phyloP scores from a whole-genome alignment of 2,888 invertebrate genomes.

The Xylota sylvarum region DNA sequence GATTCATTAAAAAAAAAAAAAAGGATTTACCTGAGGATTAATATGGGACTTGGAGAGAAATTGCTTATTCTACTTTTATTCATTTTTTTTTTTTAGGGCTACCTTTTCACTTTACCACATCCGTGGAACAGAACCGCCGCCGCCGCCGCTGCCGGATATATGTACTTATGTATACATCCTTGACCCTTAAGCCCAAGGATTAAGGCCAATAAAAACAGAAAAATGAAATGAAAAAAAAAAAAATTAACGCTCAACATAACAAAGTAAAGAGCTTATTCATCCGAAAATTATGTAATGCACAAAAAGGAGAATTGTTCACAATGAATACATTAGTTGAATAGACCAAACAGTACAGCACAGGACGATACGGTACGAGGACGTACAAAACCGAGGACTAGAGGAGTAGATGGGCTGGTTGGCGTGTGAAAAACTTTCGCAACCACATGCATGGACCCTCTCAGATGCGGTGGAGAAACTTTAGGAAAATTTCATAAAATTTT shows the following conservation, averaged over 20 bases:
- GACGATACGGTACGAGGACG: neutral
- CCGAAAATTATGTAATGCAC: slow-evolving; percentile 43
- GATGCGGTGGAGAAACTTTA: slow-evolving; percentile 22
- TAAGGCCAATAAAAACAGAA: neutral
- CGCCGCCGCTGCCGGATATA: neutral
- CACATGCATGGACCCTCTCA: slow-evolving; percentile 26
- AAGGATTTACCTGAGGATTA: neutral
- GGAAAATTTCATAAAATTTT: slow-evolving; percentile 23
- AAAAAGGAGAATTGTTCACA: slow-evolving; percentile 38
- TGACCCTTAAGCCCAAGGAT: slow-evolving; percentile 7
- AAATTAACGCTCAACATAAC: neutral
- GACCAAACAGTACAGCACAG: slow-evolving; percentile 32
- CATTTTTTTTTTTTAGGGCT: neutral
- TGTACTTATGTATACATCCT: slow-evolving; percentile 6
- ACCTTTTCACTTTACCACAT: neutral
- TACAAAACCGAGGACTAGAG: neutral
- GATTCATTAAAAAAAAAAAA: neutral
- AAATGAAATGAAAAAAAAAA: neutral
- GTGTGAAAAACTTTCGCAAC: slow-evolving; percentile 30
- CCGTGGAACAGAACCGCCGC: neutral
- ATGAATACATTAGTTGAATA: slow-evolving; percentile 61
- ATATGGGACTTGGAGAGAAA: neutral
- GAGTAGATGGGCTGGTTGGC: too few relatives aligned
- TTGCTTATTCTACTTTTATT: neutral
- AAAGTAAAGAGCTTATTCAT: slow-evolving; percentile 42